A percentile compares a stretch with the other conserved stretches of the same genome.
Evolutionary conservation across 2,797 vertebrate species (phyloP).

Genomic region (Pampus argenteus): DNA sequence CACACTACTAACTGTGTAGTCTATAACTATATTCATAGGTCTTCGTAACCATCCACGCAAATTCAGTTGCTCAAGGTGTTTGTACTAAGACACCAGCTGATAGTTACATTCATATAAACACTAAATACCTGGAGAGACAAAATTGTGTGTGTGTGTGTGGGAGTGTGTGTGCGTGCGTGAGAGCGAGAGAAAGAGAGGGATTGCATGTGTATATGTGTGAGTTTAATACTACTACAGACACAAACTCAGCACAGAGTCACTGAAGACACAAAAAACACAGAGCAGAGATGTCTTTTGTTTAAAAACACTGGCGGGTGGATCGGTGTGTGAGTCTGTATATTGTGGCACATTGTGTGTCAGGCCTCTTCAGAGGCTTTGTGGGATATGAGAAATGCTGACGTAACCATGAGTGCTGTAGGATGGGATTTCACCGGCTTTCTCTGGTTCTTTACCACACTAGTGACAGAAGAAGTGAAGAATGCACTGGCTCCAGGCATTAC

Average conservation of each 20-base stretch:
- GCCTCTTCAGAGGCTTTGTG: constrained; percentile 80
- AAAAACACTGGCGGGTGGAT: constrained; percentile 75
- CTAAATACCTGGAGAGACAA: constrained; percentile 1
- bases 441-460: constrained; percentile 65
- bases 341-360: constrained; percentile 79
- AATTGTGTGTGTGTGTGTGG: constrained; percentile 1
- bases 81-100: constrained; percentile 28
- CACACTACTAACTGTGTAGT: constrained; percentile 73
- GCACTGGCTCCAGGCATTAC: constrained; percentile 75
- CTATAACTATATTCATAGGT: constrained; percentile 56
- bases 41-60: constrained; percentile 42
- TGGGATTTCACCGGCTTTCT: constrained; percentile 81
- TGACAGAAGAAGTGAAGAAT: constrained; percentile 79
- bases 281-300: constrained; percentile 66
- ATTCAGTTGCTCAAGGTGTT: constrained; percentile 53
- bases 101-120: constrained; percentile 15
- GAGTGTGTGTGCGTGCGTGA: neutral
- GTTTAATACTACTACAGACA: constrained; percentile 25
- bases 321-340: constrained; percentile 71
- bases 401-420: constrained; percentile 77
- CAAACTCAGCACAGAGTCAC: constrained; percentile 37
- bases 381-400: constrained; percentile 83
- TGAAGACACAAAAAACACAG: constrained; percentile 45
- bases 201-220: neutral
- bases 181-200: neutral